These are phyloP conservation scores for Tenebrosternarchus preto DNA, from an alignment of 2,113 vertebrate genomes.

Conservation along the genomic window DNA sequence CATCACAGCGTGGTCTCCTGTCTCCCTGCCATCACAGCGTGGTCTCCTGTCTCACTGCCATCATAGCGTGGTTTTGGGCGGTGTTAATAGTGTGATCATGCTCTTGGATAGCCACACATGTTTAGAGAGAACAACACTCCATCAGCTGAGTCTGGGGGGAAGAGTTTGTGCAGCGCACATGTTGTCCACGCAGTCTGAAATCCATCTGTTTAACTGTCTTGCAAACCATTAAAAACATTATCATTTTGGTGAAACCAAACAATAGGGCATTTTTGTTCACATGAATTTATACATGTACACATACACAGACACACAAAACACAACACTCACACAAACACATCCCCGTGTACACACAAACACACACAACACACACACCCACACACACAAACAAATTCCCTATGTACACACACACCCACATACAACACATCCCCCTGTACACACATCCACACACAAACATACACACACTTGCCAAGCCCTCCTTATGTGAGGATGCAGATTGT, in stretches of 20 bases:
- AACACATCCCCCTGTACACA: background rate
- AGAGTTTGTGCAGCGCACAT: background rate
- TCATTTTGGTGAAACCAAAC: slow-evolving; percentile 19
- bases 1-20: too few species aligned
- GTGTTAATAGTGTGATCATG: background rate
- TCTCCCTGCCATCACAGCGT: background rate
- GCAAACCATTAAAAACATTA: slow-evolving; percentile 19
- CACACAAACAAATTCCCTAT: slow-evolving; percentile 31
- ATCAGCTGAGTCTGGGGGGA: slow-evolving; percentile 22
- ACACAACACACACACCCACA: slow-evolving; percentile 15
- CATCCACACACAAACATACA: slow-evolving; percentile 46
- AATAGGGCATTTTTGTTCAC: slow-evolving; percentile 13
- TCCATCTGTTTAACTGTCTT: background rate
- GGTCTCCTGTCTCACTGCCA: background rate
- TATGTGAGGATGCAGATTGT: slow-evolving; percentile 77
- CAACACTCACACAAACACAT: slow-evolving; percentile 48
- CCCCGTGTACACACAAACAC: slow-evolving; percentile 23
- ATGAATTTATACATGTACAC: slow-evolving; percentile 10
- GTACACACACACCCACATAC: slow-evolving; percentile 34
- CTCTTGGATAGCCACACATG: background rate
- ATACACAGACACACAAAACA: slow-evolving; percentile 39
- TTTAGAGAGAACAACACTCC: background rate
- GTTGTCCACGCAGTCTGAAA: background rate
- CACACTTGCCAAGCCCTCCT: slow-evolving; percentile 66
- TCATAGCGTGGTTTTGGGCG: slow-evolving; percentile 37